Base-by-base conservation (phyloP, 2,888 invertebrate species). In the Ormyrus pomaceus region DNA sequence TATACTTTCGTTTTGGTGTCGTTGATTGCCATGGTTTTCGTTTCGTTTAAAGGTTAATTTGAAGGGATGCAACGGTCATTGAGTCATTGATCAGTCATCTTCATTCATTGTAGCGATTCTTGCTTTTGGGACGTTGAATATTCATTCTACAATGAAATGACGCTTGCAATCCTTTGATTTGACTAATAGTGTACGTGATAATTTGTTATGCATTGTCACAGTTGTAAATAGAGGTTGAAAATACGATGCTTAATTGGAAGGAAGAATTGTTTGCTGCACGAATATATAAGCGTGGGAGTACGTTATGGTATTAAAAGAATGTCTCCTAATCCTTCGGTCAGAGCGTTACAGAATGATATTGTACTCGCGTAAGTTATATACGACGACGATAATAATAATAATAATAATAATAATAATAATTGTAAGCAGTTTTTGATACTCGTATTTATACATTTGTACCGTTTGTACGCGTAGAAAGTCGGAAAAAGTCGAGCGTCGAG, bases 361-460 rank as follows among this genome's bases (percentile, higher is more conserved):
- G 6, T 70, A 56, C 46, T 58, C 46, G 19, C 61, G 50, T 75
- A 71, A 64, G 19, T 66, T 51, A 50, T n/a, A 11, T 7, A 11
- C 9, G 53, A 72, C 53, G 68, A 82, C 78, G 83, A 77, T 73
- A 65, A 82, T 56, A 82, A 83, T 81, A 64, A 77, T 80, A 81
- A 81, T 84, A 72, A 77, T 73, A 65, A 82, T 56, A 82, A 83
- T 81, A 64, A 77, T 80, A 81, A 81, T 84, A 72, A 74, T 84
- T 76, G 78, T 81, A 77, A 74, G 85, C 83, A 85, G 84, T 88
- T 89, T 89, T 88, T 87, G 77, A 82, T 82, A 82, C 82, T 88
- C 87, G 86, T 85, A 88, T 88, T 89, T 89, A 89, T 88, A 89
- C 85, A 84, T 88, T 89, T 88, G 84, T 88, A 89, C 85, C 82